These are phyloP conservation scores for Micronycteris hirsuta DNA, from an alignment of 2,113 vertebrate species.

Conservation along the genomic window DNA sequence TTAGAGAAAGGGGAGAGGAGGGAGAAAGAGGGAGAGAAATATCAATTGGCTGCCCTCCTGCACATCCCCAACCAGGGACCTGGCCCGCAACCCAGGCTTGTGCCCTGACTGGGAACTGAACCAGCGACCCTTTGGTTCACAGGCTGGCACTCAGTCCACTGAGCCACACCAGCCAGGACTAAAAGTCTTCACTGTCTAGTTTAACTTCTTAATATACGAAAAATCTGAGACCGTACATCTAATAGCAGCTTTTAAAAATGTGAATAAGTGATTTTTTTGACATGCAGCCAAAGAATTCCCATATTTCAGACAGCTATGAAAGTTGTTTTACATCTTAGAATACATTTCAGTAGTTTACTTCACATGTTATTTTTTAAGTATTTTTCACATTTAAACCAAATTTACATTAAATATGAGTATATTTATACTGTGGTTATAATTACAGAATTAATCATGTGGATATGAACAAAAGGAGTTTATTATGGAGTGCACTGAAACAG, in stretches of 20 bases:
- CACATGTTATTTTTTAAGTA: not conserved
- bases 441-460: conserved; percentile 81
- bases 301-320: not conserved
- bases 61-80: too few species aligned
- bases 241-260: not conserved
- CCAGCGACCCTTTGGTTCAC: too few species aligned
- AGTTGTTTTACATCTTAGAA: conserved; percentile 10
- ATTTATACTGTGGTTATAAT: conserved; percentile 60
- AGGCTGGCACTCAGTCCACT: too few species aligned
- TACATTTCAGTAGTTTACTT: conserved; percentile 36
- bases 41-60: too few species aligned
- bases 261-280: conserved; percentile 16
- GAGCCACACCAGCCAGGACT: too few species aligned
- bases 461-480: conserved; percentile 82
- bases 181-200: not conserved
- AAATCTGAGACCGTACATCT: not conserved
- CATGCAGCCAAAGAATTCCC: not conserved
- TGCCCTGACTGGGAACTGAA: too few species aligned
- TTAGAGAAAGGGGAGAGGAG: too few species aligned
- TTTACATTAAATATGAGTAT: conserved; percentile 10
- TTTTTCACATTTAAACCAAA: conserved; percentile 11
- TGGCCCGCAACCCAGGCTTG: too few species aligned
- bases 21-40: too few species aligned
- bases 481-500: conserved; percentile 84
- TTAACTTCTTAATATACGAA: conserved; percentile 47